These are phyloP conservation scores for Strigamia transsilvanica DNA, from an alignment of 2,888 invertebrate species.

Conservation along the genomic window DNA sequence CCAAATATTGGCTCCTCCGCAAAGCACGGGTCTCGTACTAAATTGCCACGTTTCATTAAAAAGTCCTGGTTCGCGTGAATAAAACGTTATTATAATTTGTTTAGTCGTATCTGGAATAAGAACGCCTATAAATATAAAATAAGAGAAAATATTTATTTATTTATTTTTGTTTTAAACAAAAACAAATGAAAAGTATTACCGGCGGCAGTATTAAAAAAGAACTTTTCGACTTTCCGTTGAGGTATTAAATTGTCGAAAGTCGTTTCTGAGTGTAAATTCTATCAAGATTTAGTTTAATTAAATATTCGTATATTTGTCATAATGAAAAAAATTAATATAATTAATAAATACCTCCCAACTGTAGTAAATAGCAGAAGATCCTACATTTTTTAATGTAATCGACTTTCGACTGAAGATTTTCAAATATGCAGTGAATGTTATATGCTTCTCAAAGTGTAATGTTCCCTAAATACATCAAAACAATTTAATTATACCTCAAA, in stretches of 20 bases:
- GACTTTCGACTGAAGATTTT: not conserved
- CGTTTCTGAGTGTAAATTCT: not conserved
- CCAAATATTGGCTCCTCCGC: conserved; percentile 17
- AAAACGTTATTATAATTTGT: not conserved
- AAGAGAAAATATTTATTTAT: not conserved
- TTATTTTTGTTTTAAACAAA: not conserved
- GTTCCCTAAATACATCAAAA: not conserved
- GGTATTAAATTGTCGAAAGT: not conserved
- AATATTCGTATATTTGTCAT: not conserved
- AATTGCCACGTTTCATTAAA: conserved; percentile 38
- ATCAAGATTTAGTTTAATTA: not conserved
- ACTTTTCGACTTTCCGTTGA: not conserved
- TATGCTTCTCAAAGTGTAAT: not conserved
- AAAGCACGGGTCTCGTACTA: conserved; percentile 14
- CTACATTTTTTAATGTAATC: not conserved
- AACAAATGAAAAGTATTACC: not conserved
- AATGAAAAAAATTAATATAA: not conserved
- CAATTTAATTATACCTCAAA: not conserved
- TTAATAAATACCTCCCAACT: not conserved
- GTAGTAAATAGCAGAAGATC: not conserved
- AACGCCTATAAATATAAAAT: not conserved
- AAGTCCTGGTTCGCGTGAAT: conserved; percentile 12
- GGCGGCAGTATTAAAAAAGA: not conserved
- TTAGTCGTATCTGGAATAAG: conserved; percentile 1
- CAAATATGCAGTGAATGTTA: not conserved